Base-by-base conservation (phyloP, 1,140 invertebrate species). In the Lasioglossum albipes region DNA sequence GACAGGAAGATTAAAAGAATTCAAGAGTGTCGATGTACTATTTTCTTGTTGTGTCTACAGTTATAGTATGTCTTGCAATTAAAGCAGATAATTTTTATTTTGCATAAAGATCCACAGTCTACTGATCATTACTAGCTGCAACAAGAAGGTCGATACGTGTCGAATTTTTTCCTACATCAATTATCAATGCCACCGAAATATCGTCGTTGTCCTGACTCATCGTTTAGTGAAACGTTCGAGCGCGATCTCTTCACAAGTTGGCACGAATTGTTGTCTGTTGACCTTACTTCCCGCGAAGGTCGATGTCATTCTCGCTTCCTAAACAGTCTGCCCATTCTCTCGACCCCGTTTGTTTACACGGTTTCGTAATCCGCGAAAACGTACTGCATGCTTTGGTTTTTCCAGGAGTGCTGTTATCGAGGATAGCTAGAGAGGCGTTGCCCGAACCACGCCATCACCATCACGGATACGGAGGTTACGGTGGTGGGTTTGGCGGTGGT, bases 381-480 rank as follows among this genome's bases (percentile, higher is more conserved):
- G 13, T 49, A 3, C 9, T 13, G 13, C 20, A 0, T 9, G 57
- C n/a, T 9, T 20, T 31, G 31, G 2, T 65, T 16, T 71, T 67
- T 64, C 42, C 61, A 84, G 78, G 20, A n/a, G 1, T 5, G 0
- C 49, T 36, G 5, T 0, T 72, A 16, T 0, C 22, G 22, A 86
- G 81, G 57, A 27, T 77, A 10, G 31, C 13, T 0, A 79, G 81
- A 81, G 78, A 67, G 27, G 82, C 83, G 1, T 41, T 20, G 0
- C 79, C 87, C 0, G 73, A 84, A 1, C 71, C 84, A 0, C 1
- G 12, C 18, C 81, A 65, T 42, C 16, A 75, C 61, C 49, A 67
- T 49, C 27, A 20, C 62, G 81, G 75, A 31, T 72, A 69, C 7
- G 67, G 77, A 6, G 59, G 31, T 13, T 12, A 36, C 9, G 61